These are phyloP conservation scores for Dasypogon diadema DNA, from an alignment of 2,888 invertebrate genomes.

Conservation along the genomic window DNA sequence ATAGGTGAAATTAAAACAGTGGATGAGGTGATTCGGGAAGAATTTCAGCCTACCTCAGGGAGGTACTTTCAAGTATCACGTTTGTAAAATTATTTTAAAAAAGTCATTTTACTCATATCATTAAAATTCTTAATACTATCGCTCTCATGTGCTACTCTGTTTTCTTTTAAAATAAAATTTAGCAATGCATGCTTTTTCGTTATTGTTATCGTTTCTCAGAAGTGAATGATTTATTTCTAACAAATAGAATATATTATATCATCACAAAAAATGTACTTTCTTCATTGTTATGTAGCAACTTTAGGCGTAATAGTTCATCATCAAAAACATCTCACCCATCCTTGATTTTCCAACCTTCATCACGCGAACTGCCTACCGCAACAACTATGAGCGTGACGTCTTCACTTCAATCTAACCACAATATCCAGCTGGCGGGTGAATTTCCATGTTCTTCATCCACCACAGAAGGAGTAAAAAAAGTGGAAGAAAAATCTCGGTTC, in stretches of 20 bases:
- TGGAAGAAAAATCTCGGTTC: constrained; percentile 59
- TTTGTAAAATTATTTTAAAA: background rate
- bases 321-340: background rate
- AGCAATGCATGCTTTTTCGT: constrained; percentile 24
- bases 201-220: too few species aligned
- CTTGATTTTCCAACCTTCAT: background rate
- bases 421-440: background rate
- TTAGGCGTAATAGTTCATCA: constrained; percentile 5
- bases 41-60: constrained; percentile 40
- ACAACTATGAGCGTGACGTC: constrained; percentile 5
- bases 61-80: constrained; percentile 50
- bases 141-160: constrained; percentile 37
- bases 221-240: constrained; percentile 6
- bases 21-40: constrained; percentile 29
- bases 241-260: background rate
- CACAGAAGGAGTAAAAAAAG: constrained; percentile 54
- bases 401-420: constrained; percentile 7
- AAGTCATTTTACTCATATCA: background rate
- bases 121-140: constrained; percentile 31
- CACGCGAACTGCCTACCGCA: constrained; percentile 19
- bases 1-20: constrained; percentile 1
- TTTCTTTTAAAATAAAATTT: constrained; percentile 48
- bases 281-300: constrained; percentile 41
- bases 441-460: constrained; percentile 46
- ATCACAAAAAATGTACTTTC: constrained; percentile 25